Conservation (phyloP, 2,113 vertebrate species). For the Oxyura jamaicensis region DNA sequence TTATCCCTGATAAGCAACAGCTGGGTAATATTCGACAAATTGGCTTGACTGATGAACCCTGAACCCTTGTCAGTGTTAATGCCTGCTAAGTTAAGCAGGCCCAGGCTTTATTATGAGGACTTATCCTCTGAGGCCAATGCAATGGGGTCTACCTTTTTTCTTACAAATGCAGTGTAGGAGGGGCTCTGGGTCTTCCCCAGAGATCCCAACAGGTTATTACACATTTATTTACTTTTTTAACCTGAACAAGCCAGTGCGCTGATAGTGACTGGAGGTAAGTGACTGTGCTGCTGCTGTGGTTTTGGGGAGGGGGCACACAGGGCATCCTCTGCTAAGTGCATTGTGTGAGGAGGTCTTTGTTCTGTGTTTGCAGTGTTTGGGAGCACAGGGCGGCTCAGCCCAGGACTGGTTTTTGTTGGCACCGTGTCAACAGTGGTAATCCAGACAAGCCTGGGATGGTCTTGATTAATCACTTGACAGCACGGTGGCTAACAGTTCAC, state of each 20-base stretch:
- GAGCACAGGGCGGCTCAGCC: neutral
- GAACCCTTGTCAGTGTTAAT: conserved; percentile 51
- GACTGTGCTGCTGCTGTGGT: neutral
- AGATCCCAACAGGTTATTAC: neutral
- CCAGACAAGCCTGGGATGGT: neutral
- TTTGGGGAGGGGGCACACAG: neutral
- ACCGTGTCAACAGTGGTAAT: neutral
- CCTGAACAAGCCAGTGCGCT: neutral
- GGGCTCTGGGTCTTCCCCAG: neutral
- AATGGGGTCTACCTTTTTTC: conserved; percentile 35
- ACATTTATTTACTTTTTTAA: neutral
- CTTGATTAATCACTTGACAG: neutral
- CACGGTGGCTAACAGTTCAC: neutral
- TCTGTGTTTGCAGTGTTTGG: fast-evolving
- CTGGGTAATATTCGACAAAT: conserved; percentile 58
- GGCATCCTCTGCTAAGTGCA: neutral
- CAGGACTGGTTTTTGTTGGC: neutral
- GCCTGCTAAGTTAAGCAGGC: conserved; percentile 51
- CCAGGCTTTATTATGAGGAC: conserved; percentile 1
- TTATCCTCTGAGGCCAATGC: conserved; percentile 37
- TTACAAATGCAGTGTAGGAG: neutral
- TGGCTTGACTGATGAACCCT: conserved; percentile 57
- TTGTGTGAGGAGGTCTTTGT: neutral
- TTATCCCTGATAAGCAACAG: conserved; percentile 58
- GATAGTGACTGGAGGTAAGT: neutral